Base-by-base conservation (phyloP, 2,113 vertebrate genomes). In the Lanius ludovicianus region DNA sequence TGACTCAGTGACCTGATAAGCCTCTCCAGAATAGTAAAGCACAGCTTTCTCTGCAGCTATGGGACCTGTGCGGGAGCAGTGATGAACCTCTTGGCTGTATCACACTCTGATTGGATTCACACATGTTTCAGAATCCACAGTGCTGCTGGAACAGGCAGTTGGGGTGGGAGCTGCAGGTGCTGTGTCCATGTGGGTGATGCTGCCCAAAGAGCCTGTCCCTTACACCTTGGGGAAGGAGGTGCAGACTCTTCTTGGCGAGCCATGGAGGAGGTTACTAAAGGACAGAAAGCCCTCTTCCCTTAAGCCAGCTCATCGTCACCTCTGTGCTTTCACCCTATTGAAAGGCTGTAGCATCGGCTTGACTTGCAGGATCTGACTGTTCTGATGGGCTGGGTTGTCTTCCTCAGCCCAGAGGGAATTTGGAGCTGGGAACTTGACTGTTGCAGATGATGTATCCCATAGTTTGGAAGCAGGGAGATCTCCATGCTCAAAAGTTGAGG, bases 41-140 rank as follows among this genome's bases (percentile, higher is more conserved):
- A 1, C 23, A 65, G 27, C 39, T 63, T 50, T 59, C 35, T 68
- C 5, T 85, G 57, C 56, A 87, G 74, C 47, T 67, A 0, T 46
- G 46, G 63, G 56, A 50, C 21, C 31, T 0, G 0, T 62, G 63
- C 50, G 65, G 71, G 79, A 75, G 64, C 37, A 39, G 11, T 2
- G 4, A 19, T 92, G 35, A 56, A 50, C 37, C 68, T 78, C 56
- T 65, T 2, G 2, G 9, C 83, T 84, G n/a, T 62, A 50, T 46
- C 19, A 2, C 5, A 2, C 27, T 50, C 50, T 67, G 68, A 7
- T 44, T 77, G 87, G 52, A 33, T 55, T 65, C 12, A 15, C 0
- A 0, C 0, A 0, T 5, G 3, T 76, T 69, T 75, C 12, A 0
- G 55, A 47, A 64, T 60, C 52, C 1, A 0, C 15, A 64, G 55